A percentile compares a stretch with the other conserved stretches of the same genome.
These are phyloP conservation scores for Epinephelus awoara DNA, from an alignment of 2,797 vertebrate genomes.

Conservation along the genomic window DNA sequence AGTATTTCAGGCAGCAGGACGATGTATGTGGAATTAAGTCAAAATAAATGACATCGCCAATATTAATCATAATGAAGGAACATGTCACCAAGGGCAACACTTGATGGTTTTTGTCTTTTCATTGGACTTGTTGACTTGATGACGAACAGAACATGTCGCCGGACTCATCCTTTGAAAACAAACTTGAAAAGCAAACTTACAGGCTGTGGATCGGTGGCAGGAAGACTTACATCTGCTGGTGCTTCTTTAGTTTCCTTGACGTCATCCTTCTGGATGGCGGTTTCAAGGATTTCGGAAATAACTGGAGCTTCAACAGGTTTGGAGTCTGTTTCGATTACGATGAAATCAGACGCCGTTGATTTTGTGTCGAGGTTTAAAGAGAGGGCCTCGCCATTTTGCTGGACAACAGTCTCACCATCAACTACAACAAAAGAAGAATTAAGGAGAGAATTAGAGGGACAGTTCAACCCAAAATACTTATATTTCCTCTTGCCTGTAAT, in stretches of 20 bases:
- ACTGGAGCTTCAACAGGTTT: conserved; percentile 47
- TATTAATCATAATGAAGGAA: background rate
- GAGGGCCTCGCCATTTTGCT: conserved; percentile 73
- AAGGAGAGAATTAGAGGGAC: too few species aligned
- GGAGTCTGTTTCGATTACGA: conserved; percentile 3
- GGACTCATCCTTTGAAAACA: background rate
- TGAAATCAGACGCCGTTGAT: conserved; percentile 26
- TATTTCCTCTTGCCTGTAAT: too few species aligned
- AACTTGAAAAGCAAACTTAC: conserved; percentile 66
- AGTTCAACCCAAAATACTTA: too few species aligned
- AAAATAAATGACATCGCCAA: background rate
- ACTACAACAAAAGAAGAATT: conserved; percentile 55
- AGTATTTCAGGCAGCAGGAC: background rate
- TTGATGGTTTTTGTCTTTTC: background rate
- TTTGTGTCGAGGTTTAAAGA: conserved; percentile 70
- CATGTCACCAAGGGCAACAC: background rate
- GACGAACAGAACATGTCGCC: background rate
- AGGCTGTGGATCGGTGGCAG: conserved; percentile 29
- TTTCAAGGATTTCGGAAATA: conserved; percentile 55
- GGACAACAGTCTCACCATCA: conserved; percentile 57
- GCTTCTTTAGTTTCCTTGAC: conserved; percentile 48
- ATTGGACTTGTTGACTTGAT: conserved; percentile 6
- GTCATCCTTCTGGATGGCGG: conserved; percentile 32
- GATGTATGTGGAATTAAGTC: background rate
- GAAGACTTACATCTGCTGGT: conserved; percentile 49